Evolutionary conservation across 2,113 vertebrate genomes (phyloP), one percentile per base, ranked within the genome.

Genomic region (Phylloscopus whistleri): DNA sequence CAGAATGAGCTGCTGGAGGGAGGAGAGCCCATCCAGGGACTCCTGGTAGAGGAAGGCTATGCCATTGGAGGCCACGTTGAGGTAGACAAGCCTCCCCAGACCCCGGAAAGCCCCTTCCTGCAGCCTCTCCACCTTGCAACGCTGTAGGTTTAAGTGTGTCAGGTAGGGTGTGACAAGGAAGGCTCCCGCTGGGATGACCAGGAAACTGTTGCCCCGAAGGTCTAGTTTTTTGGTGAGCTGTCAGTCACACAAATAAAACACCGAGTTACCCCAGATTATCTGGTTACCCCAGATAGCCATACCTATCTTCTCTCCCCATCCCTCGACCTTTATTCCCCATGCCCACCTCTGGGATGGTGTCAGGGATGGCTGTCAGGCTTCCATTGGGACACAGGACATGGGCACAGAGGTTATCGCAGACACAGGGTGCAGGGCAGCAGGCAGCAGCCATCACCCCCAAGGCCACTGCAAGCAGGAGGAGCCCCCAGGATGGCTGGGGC

Each of bases 101-200:
- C 98, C 98, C 0, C 98, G 98, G 92, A 99, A 99, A 28, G 99
- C 99, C 3, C 99, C 99, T 92, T 99, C 99, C 28, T 98, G 98
- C 66, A 99, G 98, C 58, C 48, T 98, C 63, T 97, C 98, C 94
- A 99, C 97, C 63, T 98, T 98, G 84, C 99, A 99, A 91, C 55
- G 97, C 96, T 98, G 98, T 93, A 99, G 95, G 18, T 98, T 98
- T 95, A 99, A 97, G 46, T 99, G 98, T 0, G 98, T 99, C 89
- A 99, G 98, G 84, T 99, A 98, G 0, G 98, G 99, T 12, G 98
- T 98, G 86, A 97, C 89, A 46, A 64, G 97, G 96, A 99, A 99
- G 31, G 98, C 98, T 26, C 98, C 97, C 0, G 91, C 95, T 1
- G 97, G 96, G 30, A 99, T 96, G 60, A 92, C 96, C 8, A 87